Percentiles rank a stretch among this genome's conserved stretches.
Evolutionary conservation across 2,888 invertebrate species (phyloP).

Genomic region (Epinotia bilunana): DNA sequence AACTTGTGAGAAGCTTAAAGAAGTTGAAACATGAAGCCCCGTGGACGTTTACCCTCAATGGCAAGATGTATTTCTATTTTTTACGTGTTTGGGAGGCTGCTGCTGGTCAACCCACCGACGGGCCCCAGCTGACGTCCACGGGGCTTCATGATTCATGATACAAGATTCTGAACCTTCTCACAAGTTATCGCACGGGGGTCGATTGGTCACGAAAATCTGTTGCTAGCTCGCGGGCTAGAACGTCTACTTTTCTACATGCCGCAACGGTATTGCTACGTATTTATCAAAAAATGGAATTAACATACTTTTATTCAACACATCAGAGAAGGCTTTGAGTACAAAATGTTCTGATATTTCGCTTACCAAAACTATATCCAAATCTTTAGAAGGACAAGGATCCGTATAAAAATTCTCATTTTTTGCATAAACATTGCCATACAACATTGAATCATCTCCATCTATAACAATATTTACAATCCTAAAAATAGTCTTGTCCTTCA

Average conservation of each 20-base stretch:
- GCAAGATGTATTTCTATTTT: no score
- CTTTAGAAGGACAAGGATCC: neutral
- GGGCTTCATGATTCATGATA: no score
- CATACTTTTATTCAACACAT: neutral
- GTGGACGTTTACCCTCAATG: no score
- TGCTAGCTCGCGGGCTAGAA: no score
- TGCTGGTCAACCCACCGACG: no score
- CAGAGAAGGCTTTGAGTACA: neutral
- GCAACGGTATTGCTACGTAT: neutral
- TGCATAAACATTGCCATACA: constrained; percentile 12
- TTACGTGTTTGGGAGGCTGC: no score
- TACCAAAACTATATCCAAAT: neutral
- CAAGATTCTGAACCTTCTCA: no score
- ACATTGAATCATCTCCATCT: constrained; percentile 6
- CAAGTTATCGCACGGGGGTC: no score
- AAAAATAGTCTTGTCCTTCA: constrained; percentile 8
- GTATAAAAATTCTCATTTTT: constrained; percentile 10
- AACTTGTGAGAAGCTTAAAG: no score
- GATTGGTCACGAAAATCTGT: no score
- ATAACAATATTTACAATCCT: constrained; percentile 6
- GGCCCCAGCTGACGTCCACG: no score
- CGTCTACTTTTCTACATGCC: neutral
- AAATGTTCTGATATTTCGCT: constrained; percentile 2
- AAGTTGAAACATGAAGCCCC: no score
- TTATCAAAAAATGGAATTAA: neutral